Evolutionary conservation across 2,113 vertebrate species (phyloP).

Genomic region (Regulus satrapa): DNA sequence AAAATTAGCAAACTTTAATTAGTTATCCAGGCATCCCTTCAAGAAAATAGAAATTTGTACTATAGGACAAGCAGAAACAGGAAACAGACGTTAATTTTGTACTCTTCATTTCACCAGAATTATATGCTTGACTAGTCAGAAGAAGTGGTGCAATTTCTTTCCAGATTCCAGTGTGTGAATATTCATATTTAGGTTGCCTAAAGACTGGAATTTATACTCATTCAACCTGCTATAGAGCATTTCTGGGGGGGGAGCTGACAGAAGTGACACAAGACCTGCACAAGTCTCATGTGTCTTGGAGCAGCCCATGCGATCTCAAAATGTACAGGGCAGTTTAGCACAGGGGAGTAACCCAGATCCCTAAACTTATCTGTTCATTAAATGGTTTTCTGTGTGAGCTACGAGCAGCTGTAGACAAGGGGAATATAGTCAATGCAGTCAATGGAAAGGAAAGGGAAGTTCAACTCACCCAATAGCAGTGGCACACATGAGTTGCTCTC

Average conservation of each 20-base stretch:
- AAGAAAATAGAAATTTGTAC: neutral
- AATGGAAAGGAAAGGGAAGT: neutral
- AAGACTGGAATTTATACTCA: neutral
- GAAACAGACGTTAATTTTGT: neutral
- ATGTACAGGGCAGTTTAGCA: neutral
- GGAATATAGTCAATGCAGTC: neutral
- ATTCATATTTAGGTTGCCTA: neutral
- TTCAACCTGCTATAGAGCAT: neutral
- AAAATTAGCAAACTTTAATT: neutral
- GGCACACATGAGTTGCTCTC: neutral
- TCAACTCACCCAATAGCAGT: neutral
- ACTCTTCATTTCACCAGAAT: neutral
- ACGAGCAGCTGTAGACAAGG: neutral
- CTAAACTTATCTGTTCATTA: neutral
- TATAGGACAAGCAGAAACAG: neutral
- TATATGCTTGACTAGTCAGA: neutral
- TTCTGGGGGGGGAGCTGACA: neutral
- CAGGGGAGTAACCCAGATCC: neutral
- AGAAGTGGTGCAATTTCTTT: neutral
- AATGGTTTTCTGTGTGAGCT: neutral
- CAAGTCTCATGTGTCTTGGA: neutral
- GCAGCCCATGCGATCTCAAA: neutral
- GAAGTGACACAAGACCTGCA: neutral
- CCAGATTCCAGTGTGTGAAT: neutral
- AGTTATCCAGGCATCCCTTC: neutral